Base-by-base conservation (phyloP, 2,797 vertebrate genomes). In the Aphelocoma californica region DNA sequence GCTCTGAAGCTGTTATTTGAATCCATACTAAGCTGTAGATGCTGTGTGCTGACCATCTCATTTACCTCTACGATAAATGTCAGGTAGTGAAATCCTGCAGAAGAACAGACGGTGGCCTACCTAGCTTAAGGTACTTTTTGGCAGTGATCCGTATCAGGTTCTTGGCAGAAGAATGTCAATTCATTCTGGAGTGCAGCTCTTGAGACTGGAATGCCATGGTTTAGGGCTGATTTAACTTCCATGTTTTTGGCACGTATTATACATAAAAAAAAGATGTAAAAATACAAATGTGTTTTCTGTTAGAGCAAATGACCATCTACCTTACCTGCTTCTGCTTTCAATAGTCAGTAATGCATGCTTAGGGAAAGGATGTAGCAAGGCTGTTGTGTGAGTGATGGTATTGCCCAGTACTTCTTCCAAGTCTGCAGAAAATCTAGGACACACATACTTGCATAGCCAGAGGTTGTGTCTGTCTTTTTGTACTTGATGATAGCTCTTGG, bases 1-100 rank as follows among this genome's bases (percentile, higher is more conserved):
- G 31, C 20, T 94, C 45, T 80, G 38, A 67, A 85, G 29, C 10
- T 58, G 13, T 18, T 29, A 18, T 53, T 29, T 80, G 15, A 74
- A 82, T 50, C n/a, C 18, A 1, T 56, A 18, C 5, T 51, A 19
- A 82, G 51, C n/a, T 92, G 12, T 70, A 48, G 34, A 5, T 70
- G 38, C 16, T 0, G 0, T n/a, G 28, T 64, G 31, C 48, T 73
- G 50, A 29, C 42, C 8, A 20, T 60, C 40, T 92, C 3, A 2
- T 67, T 94, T 70, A 26, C 20, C 34, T 69, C 24, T 67, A 5
- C 18, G 80, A 42, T 70, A 45, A 72, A 61, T 53, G 36, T 36
- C 40, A 64, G 23, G 31, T 18, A 58, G n/a, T 60, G 42, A 65
- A 83, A 56, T 31, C n/a, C 47, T 93, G 56, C 45, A 51, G 50